Conservation (phyloP, 2,113 vertebrate species). For the Diadophis punctatus region DNA sequence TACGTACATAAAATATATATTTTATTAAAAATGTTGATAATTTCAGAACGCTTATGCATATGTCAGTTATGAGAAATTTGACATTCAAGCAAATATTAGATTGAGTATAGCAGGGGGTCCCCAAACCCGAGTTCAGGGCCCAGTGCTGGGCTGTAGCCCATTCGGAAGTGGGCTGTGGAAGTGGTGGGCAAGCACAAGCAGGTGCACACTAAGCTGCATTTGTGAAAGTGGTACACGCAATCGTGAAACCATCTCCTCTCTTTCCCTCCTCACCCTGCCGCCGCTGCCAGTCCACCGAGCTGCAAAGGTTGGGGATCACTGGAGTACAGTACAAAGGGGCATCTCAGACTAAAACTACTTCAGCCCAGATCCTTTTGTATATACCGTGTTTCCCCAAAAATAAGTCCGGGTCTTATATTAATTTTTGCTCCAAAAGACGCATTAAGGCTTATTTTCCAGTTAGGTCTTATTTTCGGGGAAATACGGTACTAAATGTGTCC, state of each 20-base stretch:
- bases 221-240: neutral
- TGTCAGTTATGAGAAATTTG: neutral
- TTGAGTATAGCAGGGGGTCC: neutral
- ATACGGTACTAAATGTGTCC: no score
- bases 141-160: no score
- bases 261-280: neutral
- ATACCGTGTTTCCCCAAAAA: no score
- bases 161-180: no score
- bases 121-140: no score
- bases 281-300: neutral
- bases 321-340: neutral
- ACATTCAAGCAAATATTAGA: neutral
- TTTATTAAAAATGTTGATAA: neutral
- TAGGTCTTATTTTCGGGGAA: no score
- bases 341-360: neutral
- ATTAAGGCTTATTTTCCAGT: no score
- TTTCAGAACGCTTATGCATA: neutral
- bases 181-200: neutral
- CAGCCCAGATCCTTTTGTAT: neutral
- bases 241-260: neutral
- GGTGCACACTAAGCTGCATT: neutral
- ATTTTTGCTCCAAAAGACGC: no score
- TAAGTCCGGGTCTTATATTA: no score
- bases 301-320: neutral
- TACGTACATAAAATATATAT: neutral